Evolutionary conservation across 2,888 invertebrate species (phyloP).

Genomic region (Apomyelois bistriatella): DNA sequence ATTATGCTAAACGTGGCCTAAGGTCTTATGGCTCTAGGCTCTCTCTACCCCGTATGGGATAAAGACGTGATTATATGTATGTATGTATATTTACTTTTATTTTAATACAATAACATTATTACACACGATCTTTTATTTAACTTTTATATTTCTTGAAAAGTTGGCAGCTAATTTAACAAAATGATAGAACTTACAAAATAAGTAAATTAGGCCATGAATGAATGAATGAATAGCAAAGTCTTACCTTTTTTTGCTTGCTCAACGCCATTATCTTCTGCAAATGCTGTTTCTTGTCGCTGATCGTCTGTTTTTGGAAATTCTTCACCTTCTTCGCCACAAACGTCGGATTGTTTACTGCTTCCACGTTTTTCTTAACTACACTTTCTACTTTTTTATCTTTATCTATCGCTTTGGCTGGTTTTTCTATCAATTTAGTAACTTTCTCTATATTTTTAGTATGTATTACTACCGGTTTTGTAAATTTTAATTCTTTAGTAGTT

Average conservation of each 20-base stretch:
- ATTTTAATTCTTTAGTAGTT: neutral
- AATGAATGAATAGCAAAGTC: neutral
- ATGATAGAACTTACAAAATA: no score
- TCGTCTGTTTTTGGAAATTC: constrained; percentile 43
- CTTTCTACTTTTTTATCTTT: constrained; percentile 9
- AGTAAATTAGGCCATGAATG: no score
- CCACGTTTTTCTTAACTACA: constrained; percentile 17
- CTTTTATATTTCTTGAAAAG: no score
- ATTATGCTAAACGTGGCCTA: no score
- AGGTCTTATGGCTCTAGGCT: no score
- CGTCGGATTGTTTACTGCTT: constrained; percentile 24
- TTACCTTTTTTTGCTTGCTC: constrained; percentile 74
- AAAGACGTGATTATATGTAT: no score
- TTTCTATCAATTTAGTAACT: neutral
- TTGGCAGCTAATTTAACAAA: no score
- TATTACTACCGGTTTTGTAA: neutral
- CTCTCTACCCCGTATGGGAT: no score
- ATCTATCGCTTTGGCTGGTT: neutral
- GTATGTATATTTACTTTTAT: no score
- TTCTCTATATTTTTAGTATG: neutral
- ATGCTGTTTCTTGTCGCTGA: constrained; percentile 19
- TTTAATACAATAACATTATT: no score
- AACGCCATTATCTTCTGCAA: constrained; percentile 23
- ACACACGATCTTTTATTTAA: no score
- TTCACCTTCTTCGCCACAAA: constrained; percentile 49